Conservation (phyloP, 2,797 vertebrate species). For the Sandelia bainsii region DNA sequence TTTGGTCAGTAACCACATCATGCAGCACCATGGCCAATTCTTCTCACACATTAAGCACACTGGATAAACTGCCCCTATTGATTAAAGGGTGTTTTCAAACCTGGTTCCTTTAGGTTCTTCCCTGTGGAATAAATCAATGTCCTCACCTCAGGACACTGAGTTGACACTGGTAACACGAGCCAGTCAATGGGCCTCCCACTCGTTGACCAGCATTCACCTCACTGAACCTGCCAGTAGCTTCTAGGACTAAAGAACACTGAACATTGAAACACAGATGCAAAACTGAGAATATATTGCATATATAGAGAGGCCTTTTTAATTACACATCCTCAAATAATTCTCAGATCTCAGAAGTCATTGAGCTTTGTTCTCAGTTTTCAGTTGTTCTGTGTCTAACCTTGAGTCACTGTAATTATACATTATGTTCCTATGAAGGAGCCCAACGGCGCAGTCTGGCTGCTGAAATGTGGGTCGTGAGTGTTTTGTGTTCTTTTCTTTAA, state of each 20-base stretch:
- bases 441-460: constrained; percentile 47
- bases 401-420: constrained; percentile 75
- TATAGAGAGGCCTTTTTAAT: constrained; percentile 51
- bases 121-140: constrained; percentile 67
- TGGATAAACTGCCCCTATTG: constrained; percentile 58
- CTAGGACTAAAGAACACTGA: constrained; percentile 24
- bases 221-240: constrained; percentile 60
- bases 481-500: constrained; percentile 77
- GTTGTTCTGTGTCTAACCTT: constrained; percentile 58
- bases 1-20: constrained; percentile 49
- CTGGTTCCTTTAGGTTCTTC: constrained; percentile 35
- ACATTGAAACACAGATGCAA: constrained; percentile 41
- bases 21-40: constrained; percentile 49
- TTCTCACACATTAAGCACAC: constrained; percentile 53
- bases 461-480: constrained; percentile 73
- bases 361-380: constrained; percentile 57
- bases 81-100: constrained; percentile 81
- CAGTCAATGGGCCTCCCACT: constrained; percentile 42
- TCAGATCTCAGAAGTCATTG: constrained; percentile 48
- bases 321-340: constrained; percentile 64
- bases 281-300: constrained; percentile 16
- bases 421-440: constrained; percentile 50
- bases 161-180: constrained; percentile 56
- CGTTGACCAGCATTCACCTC: constrained; percentile 50
- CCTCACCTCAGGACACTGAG: constrained; percentile 69